Evolutionary conservation across 2,888 invertebrate genomes (phyloP).

Genomic region (Brachypalpus laphriformis): DNA sequence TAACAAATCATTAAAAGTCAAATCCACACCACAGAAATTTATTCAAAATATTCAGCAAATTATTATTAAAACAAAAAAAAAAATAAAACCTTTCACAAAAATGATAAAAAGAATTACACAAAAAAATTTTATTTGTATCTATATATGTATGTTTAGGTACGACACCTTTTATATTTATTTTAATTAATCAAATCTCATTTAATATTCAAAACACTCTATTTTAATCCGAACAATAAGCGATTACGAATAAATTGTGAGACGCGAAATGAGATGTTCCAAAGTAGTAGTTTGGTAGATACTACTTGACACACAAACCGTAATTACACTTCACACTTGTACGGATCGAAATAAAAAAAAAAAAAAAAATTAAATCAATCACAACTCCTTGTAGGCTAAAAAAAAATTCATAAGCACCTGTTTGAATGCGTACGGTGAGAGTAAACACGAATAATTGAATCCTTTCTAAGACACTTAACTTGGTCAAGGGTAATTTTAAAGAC

Average conservation of each 20-base stretch:
- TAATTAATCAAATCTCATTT: slow-evolving; percentile 63
- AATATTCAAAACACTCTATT: slow-evolving; percentile 61
- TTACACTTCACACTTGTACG: background rate
- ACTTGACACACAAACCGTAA: background rate
- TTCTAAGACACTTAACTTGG: background rate
- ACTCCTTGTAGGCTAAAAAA: no score
- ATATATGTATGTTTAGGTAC: slow-evolving; percentile 31
- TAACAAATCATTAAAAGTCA: slow-evolving; percentile 55
- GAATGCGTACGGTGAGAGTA: background rate
- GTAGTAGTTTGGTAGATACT: slow-evolving; percentile 8
- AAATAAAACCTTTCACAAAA: slow-evolving; percentile 25
- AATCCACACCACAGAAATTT: slow-evolving; percentile 28
- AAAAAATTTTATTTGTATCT: background rate
- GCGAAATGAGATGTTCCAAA: slow-evolving; percentile 21
- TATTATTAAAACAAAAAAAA: slow-evolving; percentile 35
- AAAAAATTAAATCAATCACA: background rate
- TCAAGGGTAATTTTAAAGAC: background rate
- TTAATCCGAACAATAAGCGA: slow-evolving; percentile 43
- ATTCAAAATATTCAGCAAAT: slow-evolving; percentile 40
- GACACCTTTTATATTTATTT: slow-evolving; percentile 62
- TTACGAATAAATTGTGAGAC: slow-evolving; percentile 32
- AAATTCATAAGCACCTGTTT: slow-evolving; percentile 29
- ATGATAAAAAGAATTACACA: background rate
- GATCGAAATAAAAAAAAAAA: background rate
- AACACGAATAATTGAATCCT: background rate